Conservation (phyloP, 2,113 vertebrate genomes). For the Amphiprion ocellaris region DNA sequence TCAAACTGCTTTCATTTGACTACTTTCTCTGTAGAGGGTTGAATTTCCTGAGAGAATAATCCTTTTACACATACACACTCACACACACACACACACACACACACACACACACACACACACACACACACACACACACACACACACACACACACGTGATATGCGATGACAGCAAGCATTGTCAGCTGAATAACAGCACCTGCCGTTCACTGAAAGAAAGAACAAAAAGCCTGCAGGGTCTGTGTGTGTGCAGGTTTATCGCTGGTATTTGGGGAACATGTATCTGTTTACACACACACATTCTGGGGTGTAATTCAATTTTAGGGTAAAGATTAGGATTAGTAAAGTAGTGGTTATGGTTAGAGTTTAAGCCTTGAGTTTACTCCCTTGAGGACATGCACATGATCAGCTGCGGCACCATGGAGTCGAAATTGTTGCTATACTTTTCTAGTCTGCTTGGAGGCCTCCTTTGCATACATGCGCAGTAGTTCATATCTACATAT, state of each 20-base stretch:
- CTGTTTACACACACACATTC: constrained; percentile 12
- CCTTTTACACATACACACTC: background rate
- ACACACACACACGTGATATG: background rate
- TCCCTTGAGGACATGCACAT: no score
- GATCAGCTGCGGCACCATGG: no score
- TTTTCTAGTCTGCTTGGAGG: no score
- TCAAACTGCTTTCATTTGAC: constrained; percentile 37
- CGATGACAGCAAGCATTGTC: constrained; percentile 18
- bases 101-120: background rate
- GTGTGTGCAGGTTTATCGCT: background rate
- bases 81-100: no score
- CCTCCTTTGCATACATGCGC: no score
- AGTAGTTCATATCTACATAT: no score
- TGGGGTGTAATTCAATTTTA: background rate
- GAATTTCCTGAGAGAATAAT: constrained; percentile 23
- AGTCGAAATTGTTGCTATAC: no score
- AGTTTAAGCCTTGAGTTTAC: no score
- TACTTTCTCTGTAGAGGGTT: constrained; percentile 6
- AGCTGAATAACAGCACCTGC: constrained; percentile 43
- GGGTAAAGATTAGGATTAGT: constrained; percentile 8
- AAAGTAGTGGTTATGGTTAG: background rate
- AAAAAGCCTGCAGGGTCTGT: background rate
- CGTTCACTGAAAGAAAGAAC: background rate
- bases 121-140: background rate
- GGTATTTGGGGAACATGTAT: constrained; percentile 2